Evolutionary conservation across 2,888 invertebrate genomes (phyloP).

Genomic region (Callinectes sapidus): DNA sequence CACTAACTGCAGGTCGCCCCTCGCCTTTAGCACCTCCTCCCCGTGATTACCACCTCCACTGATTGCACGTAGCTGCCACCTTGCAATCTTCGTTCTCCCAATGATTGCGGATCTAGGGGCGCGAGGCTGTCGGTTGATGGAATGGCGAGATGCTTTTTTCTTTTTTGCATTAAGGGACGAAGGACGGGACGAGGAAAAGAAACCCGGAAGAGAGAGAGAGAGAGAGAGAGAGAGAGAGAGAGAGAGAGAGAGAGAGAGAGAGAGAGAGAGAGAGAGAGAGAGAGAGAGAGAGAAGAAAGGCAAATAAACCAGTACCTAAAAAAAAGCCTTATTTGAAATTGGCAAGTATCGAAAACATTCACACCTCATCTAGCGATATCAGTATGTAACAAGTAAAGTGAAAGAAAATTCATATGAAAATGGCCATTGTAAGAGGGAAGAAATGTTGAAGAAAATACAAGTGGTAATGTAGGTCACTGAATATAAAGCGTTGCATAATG

Average conservation of each 20-base stretch:
- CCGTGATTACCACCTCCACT: constrained; percentile 44
- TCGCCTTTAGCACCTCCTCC: constrained; percentile 46
- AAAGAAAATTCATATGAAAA: neutral
- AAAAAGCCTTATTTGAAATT: neutral
- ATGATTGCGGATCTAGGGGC: constrained; percentile 35
- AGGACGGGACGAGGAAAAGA: constrained; percentile 17
- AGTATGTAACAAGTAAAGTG: too few species aligned
- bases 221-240: constrained; percentile 17
- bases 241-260: constrained; percentile 37
- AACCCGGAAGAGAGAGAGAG: constrained; percentile 15
- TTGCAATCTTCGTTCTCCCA: constrained; percentile 38
- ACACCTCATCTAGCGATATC: neutral
- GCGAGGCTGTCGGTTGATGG: constrained; percentile 36
- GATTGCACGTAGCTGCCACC: constrained; percentile 34
- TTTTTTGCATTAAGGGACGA: neutral
- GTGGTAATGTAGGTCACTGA: neutral
- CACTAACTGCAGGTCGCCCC: constrained; percentile 32
- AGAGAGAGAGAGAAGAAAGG: too few species aligned
- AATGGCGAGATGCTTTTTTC: constrained; percentile 2
- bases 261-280: constrained; percentile 22
- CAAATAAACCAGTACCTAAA: neutral
- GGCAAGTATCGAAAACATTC: neutral
- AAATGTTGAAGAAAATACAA: neutral
- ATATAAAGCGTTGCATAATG: neutral
- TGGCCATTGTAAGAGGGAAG: neutral